Evolutionary conservation across 2,113 vertebrate genomes (phyloP), one percentile per base, ranked within the genome.

Genomic region (Falco punctatus): DNA sequence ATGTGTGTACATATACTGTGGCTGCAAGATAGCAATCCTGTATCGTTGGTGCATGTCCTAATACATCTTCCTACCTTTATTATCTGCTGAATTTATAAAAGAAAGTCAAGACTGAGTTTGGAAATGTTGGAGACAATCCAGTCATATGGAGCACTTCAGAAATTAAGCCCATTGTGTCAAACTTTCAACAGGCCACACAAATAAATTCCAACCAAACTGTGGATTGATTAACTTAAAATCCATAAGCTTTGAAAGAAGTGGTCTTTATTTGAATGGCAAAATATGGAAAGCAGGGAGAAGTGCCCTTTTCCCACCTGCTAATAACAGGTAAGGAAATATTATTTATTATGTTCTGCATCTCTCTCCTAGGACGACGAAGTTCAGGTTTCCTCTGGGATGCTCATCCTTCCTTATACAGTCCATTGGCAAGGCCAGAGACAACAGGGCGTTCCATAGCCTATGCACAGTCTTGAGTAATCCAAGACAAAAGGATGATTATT

Each of bases 261-360:
- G 22, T 22, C 59, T 79, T 88, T 49, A 61, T 88, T 27, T 61
- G 52, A 79, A 48, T 33, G n/a, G 23, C 13, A 67, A 84, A 49
- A n/a, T 33, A 21, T 8, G 15, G 35, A 35, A 85, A 73, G 59
- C 1, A 1, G 40, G 15, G 28, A 79, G 38, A 58, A 40, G 33
- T n/a, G 17, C 65, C 33, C 28, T 78, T 58, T 83, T 52, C 58
- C 66, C 51, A 48, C 23, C 17, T 78, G 24, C 59, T 84, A 54
- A 48, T 72, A 54, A 42, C 20, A 85, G n/a, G 27, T 51, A 38
- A 35, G 44, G 46, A 78, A 65, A 72, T 54, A 62, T 21, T 23
- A 18, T 65, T 58, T 58, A 44, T 30, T 35, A 74, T 1, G 0
- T 57, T 40, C 46, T 62, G 42, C 1, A 0, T 24, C 27, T 61